A percentile compares a stretch with the other conserved stretches of the same genome.
Evolutionary conservation across 2,113 vertebrate genomes (phyloP).

Genomic region (Felis catus): F.catus_Fca126_mat1.0 CM031412.1:150691001-150691500

Average conservation of each 20-base stretch:
- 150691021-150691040: no score
- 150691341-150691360: background rate
- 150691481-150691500: background rate
- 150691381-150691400: background rate
- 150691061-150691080: no score
- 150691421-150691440: background rate
- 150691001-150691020: no score
- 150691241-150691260: background rate
- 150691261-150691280: background rate
- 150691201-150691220: background rate
- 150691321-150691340: background rate
- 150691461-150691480: background rate
- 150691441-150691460: background rate
- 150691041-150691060: no score
- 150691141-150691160: background rate
- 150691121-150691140: background rate
- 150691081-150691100: background rate
- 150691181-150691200: slow-evolving; percentile 3
- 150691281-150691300: background rate
- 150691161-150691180: background rate
- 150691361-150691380: background rate
- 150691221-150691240: background rate
- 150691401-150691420: background rate
- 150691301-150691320: slow-evolving; percentile 21
- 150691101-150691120: background rate